Evolutionary conservation across 1,140 invertebrate genomes (phyloP), one percentile per base, ranked within the genome.

Genomic region (Heliothis subflexa): DNA sequence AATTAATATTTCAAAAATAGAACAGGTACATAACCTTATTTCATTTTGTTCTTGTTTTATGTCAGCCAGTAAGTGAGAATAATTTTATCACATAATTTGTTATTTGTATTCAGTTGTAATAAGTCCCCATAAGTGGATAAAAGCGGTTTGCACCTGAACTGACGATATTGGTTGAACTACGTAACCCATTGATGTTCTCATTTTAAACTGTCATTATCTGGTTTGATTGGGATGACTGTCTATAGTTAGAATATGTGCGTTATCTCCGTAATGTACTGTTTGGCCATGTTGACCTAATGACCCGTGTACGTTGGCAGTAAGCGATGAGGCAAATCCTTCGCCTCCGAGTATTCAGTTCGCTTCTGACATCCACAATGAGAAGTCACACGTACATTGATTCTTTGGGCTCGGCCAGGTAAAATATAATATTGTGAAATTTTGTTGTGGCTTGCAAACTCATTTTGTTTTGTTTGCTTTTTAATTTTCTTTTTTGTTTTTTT

Each of bases 311-410:
- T 93, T 91, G 91, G 91, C 91, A 91, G 91, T 94, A 94, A 83
- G 91, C 82, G 86, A 94, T 94, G 93, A 94, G 91, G 91, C 86
- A 91, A 91, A 94, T 84, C 83, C 81, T 91, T 77, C 90, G 88
- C 83, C 85, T 89, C 76, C 87, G 87, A 74, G 55, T 91, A 83
- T 84, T 93, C 92, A 94, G 93, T 94, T 82, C 89, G 81, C 70
- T 89, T 86, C 86, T 94, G 89, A 92, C 88, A 82, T 83, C 85
- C 85, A 93, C 83, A 84, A 94, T 94, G 93, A 94, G 93, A 93
- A 94, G 93, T 90, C 93, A 94, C 81, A 88, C 93, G 40, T 94
- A 90, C 81, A 81, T 90, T 89, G 93, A 94, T 89, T 89, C 93
- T 71, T 86, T 91, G 86, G 93, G 93, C 87, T 85, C 89, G 82